Evolutionary conservation across 2,888 invertebrate genomes (phyloP).

Genomic region (Leucophenga maculata): DNA sequence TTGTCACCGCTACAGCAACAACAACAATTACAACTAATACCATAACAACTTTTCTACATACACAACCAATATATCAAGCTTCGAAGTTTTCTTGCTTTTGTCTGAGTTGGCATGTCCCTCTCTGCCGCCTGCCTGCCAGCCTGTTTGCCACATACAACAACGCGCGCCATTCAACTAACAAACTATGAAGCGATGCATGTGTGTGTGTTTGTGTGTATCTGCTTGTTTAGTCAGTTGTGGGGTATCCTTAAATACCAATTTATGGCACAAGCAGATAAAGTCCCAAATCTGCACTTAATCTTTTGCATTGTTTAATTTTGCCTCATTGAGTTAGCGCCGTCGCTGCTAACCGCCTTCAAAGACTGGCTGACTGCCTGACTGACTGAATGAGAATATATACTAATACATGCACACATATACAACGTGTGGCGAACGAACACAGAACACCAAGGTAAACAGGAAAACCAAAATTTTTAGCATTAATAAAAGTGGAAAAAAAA

Average conservation of each 20-base stretch:
- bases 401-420: slow-evolving; percentile 15
- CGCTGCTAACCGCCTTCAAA: neutral
- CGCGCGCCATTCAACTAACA: slow-evolving; percentile 13
- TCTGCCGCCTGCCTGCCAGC: neutral
- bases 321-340: slow-evolving; percentile 64
- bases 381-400: slow-evolving; percentile 43
- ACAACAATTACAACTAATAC: slow-evolving; percentile 28
- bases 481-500: neutral
- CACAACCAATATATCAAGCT: slow-evolving; percentile 18
- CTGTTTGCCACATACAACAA: neutral
- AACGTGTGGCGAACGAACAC: neutral
- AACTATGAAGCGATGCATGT: neutral
- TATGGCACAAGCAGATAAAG: slow-evolving; percentile 71
- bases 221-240: slow-evolving; percentile 56
- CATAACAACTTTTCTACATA: slow-evolving; percentile 21
- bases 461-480: slow-evolving; percentile 38
- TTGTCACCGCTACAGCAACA: slow-evolving; percentile 48
- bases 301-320: slow-evolving; percentile 72
- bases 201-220: slow-evolving; percentile 16
- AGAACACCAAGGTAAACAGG: slow-evolving; percentile 40
- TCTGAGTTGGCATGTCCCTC: neutral
- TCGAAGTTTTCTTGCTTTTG: slow-evolving; percentile 14
- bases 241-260: slow-evolving; percentile 71
- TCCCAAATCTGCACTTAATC: slow-evolving; percentile 72
- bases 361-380: slow-evolving; percentile 32